Conservation (phyloP, 2,797 vertebrate species). For the Neosilurus hyrtlii region DNA sequence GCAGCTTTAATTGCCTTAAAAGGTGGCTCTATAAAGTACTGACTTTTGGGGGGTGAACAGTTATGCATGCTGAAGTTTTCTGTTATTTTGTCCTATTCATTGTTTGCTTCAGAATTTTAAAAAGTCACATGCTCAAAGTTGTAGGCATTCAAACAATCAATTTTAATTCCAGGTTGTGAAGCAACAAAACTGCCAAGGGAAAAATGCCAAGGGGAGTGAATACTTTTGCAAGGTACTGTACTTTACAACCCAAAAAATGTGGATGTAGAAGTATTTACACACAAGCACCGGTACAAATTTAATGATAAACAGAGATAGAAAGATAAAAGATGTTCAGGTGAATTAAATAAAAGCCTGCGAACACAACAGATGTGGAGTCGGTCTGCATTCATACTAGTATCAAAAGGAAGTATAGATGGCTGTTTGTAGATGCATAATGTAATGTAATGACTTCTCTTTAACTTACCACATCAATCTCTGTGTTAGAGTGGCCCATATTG, state of each 20-base stretch:
- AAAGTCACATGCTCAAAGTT: too few relatives aligned
- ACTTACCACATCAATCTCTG: slow-evolving; percentile 96
- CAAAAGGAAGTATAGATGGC: neutral
- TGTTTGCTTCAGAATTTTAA: too few relatives aligned
- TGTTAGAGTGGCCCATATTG: slow-evolving; percentile 99
- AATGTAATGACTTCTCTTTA: neutral
- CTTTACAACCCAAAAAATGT: neutral
- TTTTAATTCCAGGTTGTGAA: too few relatives aligned
- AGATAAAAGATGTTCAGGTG: slow-evolving; percentile 34
- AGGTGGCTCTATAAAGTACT: too few relatives aligned
- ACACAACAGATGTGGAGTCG: neutral
- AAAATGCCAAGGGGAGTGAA: too few relatives aligned
- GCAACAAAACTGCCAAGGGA: too few relatives aligned
- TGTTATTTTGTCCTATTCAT: too few relatives aligned
- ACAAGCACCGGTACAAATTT: neutral
- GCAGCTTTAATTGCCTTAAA: too few relatives aligned
- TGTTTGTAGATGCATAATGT: neutral
- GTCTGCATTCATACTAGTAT: neutral
- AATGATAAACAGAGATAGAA: slow-evolving; percentile 8
- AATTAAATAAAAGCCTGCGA: slow-evolving; percentile 25
- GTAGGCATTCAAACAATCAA: too few relatives aligned
- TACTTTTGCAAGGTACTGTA: too few relatives aligned
- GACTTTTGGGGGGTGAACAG: too few relatives aligned
- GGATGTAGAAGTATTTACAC: neutral
- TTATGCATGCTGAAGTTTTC: too few relatives aligned